phyloP scores from a whole-genome alignment of 2,888 invertebrate species.

The Drosophila phalerata region DNA sequence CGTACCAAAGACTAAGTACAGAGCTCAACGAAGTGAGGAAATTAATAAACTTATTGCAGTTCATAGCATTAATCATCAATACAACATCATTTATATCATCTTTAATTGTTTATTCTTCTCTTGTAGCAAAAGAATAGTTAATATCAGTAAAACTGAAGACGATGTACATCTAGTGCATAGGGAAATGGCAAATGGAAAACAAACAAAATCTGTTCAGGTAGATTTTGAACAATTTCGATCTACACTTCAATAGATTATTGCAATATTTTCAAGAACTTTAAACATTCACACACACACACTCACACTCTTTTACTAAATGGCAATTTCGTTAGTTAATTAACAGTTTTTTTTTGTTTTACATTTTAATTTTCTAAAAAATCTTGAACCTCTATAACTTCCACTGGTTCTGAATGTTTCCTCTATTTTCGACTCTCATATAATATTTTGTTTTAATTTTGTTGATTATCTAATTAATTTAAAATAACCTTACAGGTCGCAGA shows the following conservation, averaged over 20 bases:
- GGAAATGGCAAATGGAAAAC: conserved; percentile 89
- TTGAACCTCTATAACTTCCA: conserved; percentile 19
- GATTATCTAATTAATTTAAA: background rate
- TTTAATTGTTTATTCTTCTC: conserved; percentile 83
- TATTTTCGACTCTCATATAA: background rate
- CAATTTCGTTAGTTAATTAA: conserved; percentile 51
- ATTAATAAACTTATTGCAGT: conserved; percentile 10
- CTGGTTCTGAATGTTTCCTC: conserved; percentile 30
- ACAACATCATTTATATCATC: conserved; percentile 49
- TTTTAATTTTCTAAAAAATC: conserved; percentile 68
- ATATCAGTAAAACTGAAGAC: conserved; percentile 91
- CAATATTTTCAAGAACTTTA: conserved; percentile 22
- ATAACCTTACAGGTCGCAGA: conserved; percentile 86
- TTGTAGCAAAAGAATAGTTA: conserved; percentile 91
- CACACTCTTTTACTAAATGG: conserved; percentile 27
- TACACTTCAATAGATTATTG: conserved; percentile 42
- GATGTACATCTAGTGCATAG: conserved; percentile 91
- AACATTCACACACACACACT: conserved; percentile 42
- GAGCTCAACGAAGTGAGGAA: conserved; percentile 41
- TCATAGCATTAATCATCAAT: conserved; percentile 34
- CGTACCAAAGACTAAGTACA: conserved; percentile 53
- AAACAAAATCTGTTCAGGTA: conserved; percentile 92
- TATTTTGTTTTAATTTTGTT: background rate
- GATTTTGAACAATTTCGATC: conserved; percentile 82
- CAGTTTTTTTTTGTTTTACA: conserved; percentile 65